These are phyloP conservation scores for Magallana ariakensis DNA, from an alignment of 1,140 invertebrate genomes.

Conservation along the genomic window DNA sequence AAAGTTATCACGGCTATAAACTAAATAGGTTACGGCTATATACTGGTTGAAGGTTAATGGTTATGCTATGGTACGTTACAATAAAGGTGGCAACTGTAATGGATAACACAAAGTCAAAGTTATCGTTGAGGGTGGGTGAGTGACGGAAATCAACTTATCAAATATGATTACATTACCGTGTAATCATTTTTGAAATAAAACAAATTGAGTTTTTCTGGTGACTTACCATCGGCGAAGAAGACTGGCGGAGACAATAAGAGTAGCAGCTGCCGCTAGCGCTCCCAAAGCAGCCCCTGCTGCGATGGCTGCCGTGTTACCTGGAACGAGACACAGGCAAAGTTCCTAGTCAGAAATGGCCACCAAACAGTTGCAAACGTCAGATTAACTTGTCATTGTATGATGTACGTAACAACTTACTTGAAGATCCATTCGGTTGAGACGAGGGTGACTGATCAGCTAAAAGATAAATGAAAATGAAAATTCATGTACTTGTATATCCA, in stretches of 20 bases:
- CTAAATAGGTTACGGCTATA: too few relatives aligned
- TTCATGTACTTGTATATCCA: too few relatives aligned
- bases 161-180: too few relatives aligned
- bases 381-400: background rate
- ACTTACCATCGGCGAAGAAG: slow-evolving; percentile 16
- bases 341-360: too few relatives aligned
- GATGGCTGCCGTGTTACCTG: slow-evolving; percentile 35
- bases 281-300: background rate
- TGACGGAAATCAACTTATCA: too few relatives aligned
- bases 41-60: too few relatives aligned
- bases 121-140: too few relatives aligned
- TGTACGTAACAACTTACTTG: background rate
- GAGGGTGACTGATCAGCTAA: background rate
- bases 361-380: background rate
- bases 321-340: background rate
- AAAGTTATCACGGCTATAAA: too few relatives aligned
- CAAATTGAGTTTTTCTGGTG: background rate
- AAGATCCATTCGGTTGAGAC: background rate
- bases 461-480: background rate
- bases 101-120: too few relatives aligned
- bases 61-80: too few relatives aligned
- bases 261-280: background rate
- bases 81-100: too few relatives aligned
- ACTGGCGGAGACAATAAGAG: background rate
- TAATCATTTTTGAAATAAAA: too few relatives aligned